These are phyloP conservation scores for Graptemys geographica DNA, from an alignment of 2,797 vertebrate species.

Conservation along the genomic window DNA sequence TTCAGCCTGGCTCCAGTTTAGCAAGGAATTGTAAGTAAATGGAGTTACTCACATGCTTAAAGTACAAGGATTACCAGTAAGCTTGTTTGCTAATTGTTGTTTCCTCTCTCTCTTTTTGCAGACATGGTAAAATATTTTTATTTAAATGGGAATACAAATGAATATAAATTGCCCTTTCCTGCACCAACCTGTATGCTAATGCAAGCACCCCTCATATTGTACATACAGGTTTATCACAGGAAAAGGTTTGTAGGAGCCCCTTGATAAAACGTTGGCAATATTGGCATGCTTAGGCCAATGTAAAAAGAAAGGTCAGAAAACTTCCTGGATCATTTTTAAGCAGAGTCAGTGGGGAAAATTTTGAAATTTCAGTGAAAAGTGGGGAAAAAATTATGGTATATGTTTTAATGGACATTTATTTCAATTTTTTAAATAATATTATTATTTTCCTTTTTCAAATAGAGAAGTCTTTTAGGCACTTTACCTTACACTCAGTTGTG, in stretches of 20 bases:
- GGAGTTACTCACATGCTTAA: not conserved
- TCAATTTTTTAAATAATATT: constrained; percentile 4
- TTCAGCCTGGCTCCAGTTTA: not conserved
- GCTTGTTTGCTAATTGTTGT: not conserved
- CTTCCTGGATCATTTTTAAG: not conserved
- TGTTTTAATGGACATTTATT: rapidly evolving
- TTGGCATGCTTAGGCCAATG: not conserved
- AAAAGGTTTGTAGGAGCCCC: not conserved
- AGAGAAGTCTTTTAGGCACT: not conserved
- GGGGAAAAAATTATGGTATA: not conserved
- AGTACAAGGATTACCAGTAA: not conserved
- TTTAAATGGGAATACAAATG: not conserved
- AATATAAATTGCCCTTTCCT: not conserved
- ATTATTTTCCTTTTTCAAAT: constrained; percentile 51
- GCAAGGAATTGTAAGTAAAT: rapidly evolving
- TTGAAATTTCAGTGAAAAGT: not conserved
- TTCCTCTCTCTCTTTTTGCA: not conserved
- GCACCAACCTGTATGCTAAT: not conserved
- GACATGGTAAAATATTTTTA: not conserved
- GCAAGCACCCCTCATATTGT: rapidly evolving
- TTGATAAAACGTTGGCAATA: not conserved
- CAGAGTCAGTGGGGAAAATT: not conserved
- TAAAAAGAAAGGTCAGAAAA: not conserved
- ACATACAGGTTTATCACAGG: not conserved
- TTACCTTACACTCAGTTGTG: not conserved